These are phyloP conservation scores for Pyrrhura leucotis DNA, from an alignment of 2,797 vertebrate genomes.

Conservation along the genomic window DNA sequence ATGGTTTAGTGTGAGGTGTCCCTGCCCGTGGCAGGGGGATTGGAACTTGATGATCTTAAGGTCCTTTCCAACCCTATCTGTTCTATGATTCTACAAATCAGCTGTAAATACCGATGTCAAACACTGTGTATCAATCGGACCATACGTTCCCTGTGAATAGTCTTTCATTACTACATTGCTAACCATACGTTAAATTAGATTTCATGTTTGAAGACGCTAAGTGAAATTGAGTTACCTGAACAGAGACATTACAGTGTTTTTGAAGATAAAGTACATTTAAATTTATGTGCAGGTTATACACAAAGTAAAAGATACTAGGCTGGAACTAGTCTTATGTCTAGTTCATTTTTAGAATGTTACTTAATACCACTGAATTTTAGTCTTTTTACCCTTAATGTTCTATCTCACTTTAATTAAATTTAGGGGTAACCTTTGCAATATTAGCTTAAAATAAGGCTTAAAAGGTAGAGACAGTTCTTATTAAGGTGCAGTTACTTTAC, in stretches of 20 bases:
- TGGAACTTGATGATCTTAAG: too few species aligned
- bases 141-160: background rate
- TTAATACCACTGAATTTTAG: background rate
- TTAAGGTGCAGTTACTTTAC: background rate
- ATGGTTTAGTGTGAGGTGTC: too few species aligned
- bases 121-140: background rate
- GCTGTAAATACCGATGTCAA: background rate
- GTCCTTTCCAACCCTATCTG: too few species aligned
- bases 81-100: too few species aligned
- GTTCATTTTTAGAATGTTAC: background rate
- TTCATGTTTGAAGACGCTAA: background rate
- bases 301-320: background rate
- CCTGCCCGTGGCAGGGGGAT: too few species aligned
- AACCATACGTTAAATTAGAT: background rate
- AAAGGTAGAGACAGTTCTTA: background rate
- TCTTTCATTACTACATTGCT: background rate
- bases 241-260: background rate
- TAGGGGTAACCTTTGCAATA: background rate
- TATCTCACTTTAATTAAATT: background rate
- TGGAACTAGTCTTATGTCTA: background rate
- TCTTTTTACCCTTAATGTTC: background rate
- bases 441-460: background rate
- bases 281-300: background rate
- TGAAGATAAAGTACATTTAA: background rate
- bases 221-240: background rate